Base-by-base conservation (phyloP, 2,797 vertebrate genomes). In the Sylvilagus floridanus region DNA sequence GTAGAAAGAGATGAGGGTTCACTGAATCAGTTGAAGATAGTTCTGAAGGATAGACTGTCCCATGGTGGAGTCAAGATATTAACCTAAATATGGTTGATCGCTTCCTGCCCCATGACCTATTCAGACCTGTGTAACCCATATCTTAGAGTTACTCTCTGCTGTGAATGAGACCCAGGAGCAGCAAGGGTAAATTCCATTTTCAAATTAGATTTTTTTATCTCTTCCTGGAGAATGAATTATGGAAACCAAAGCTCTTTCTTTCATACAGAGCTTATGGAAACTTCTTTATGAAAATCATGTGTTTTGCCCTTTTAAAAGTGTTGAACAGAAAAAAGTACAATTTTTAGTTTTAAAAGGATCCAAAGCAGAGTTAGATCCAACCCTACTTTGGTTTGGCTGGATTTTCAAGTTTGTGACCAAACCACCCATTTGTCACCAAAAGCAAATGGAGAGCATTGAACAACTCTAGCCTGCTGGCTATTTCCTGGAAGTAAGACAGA, bases 371-470 rank as follows among this genome's bases (percentile, higher is more conserved):
- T 47, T 2, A 28, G 57, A 35, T 26, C 35, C 63, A 66, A 52
- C 21, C 12, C 52, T 60, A 10, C 22, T 2, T 83, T 32, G 19
- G 7, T 88, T 88, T 60, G 32, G 62, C 78, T 81, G 47, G 69
- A 35, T 85, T 88, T 86, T 73, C 84, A 85, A 57, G 69, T 88
- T 42, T 37, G 12, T 78, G 63, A 69, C 37, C 57, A 57, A 93
- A 88, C 28, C 62, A 72, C 28, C 19, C 68, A 63, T 35, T 82
- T 81, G 73, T 84, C 63, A 84, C 35, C 19, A 30, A 83, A 24
- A 60, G 42, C 35, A 50, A n/a, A 30, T 28, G 42, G 13, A 37
- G 42, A 68, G 4, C 26, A 12, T 22, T 2, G 28, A 69, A 66
- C 26, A 82, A 26, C 57, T 82, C 60, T 35, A 57, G 35, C 8